Base-by-base conservation (phyloP, 2,888 invertebrate genomes). In the Phaedon cochleariae region DNA sequence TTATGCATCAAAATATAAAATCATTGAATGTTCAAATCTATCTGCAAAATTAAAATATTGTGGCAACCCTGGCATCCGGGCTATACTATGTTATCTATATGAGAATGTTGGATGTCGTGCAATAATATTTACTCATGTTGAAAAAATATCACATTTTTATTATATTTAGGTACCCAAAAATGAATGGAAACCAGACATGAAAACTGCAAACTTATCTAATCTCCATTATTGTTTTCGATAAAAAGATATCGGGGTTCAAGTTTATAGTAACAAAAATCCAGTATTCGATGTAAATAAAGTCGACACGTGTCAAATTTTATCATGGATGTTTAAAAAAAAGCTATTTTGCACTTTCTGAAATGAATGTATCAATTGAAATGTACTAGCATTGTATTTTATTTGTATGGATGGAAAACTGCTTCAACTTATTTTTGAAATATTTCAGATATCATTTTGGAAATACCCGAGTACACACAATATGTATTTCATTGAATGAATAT, bases 201-300 rank as follows among this genome's bases (percentile, higher is more conserved):
- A 15, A 41, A 41, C n/a, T 41, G 41, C 41, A 41, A 41, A 41
- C 15, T 15, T 41, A 41, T 41, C 41, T 41, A 41, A 41, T 41
- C 62, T 62, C 29, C 49, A 62, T 52, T 58, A 62, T 45, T 58
- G 41, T 57, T 18, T 2, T 15, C 41, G 62, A 62, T 62, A 62
- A 62, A 41, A n/a, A 41, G 62, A 62, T 62, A 62, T 45, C 37
- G 49, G 29, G 58, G 62, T 62, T 57, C 57, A 62, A 62, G 62
- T 62, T 62, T 62, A 62, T 52, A 62, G 51, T 58, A 55, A 62
- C 62, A 62, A 62, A 41, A 41, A 41, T 41, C 15, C 41, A 15
- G 12, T 41, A 3, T 15, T 41, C 41, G 15, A 41, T 15, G 41
- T 41, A 41, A 41, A 41, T 41, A 41, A 41, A 41, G 3, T 41